A percentile compares a stretch with the other conserved stretches of the same genome.
Evolutionary conservation across 2,888 invertebrate genomes (phyloP).

Genomic region (Pediacus dermestoides): DNA sequence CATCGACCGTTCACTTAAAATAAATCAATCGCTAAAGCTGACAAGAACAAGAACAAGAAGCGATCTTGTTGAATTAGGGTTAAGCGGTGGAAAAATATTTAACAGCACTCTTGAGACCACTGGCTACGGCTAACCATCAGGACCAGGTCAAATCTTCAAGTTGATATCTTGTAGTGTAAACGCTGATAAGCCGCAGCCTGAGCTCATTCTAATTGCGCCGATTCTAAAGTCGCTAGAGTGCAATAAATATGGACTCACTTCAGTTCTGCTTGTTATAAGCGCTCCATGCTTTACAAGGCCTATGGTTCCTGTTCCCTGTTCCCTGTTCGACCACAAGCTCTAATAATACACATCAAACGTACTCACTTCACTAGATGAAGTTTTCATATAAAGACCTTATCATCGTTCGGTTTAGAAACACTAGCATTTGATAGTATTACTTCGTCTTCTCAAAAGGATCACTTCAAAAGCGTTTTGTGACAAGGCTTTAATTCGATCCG

Average conservation of each 20-base stretch:
- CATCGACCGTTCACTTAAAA: constrained; percentile 9
- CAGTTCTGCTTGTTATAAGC: constrained; percentile 8
- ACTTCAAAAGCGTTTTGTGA: constrained; percentile 35
- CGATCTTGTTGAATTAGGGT: constrained; percentile 3
- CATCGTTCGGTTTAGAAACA: constrained; percentile 31
- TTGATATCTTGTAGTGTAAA: no score
- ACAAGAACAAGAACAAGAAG: constrained; percentile 15
- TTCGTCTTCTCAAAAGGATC: constrained; percentile 32
- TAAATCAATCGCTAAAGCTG: constrained; percentile 23
- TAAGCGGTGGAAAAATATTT: not conserved
- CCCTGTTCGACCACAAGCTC: constrained; percentile 16
- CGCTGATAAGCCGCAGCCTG: no score
- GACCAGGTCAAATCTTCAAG: not conserved
- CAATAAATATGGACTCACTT: constrained; percentile 18
- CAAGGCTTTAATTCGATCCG: constrained; percentile 35
- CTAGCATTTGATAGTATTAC: constrained; percentile 33
- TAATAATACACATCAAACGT: constrained; percentile 18
- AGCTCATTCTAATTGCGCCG: constrained; percentile 35
- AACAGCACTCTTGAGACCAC: constrained; percentile 3
- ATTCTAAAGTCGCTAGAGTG: constrained; percentile 30
- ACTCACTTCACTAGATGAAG: constrained; percentile 29
- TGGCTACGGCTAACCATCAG: not conserved
- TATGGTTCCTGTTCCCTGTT: constrained; percentile 13
- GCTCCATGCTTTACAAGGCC: constrained; percentile 6
- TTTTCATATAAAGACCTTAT: constrained; percentile 32